Conservation (phyloP, 2,888 invertebrate genomes). For the Cepaea hortensis region DNA sequence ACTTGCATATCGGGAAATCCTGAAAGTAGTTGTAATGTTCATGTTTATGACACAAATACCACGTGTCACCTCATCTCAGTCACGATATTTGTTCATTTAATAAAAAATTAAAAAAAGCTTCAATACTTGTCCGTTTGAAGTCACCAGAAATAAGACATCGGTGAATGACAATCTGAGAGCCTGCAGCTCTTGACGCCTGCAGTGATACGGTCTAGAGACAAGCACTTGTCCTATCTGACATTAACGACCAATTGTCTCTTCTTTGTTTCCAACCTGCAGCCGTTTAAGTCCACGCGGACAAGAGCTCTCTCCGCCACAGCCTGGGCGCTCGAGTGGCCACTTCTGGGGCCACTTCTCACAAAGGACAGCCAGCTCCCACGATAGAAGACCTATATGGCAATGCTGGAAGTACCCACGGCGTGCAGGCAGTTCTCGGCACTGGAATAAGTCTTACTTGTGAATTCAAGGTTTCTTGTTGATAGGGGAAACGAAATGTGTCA, state of each 20-base stretch:
- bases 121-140: background rate
- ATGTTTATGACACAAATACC: too few relatives aligned
- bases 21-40: too few relatives aligned
- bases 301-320: background rate
- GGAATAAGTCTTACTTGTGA: background rate
- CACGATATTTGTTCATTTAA: too few relatives aligned
- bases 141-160: background rate
- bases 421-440: background rate
- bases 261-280: constrained; percentile 19
- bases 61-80: too few relatives aligned
- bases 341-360: background rate
- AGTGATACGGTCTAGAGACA: constrained; percentile 3
- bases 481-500: too few relatives aligned
- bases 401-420: background rate
- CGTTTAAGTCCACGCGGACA: constrained; percentile 21
- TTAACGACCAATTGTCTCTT: constrained; percentile 17
- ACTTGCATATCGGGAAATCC: too few relatives aligned
- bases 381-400: background rate
- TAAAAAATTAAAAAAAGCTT: too few relatives aligned
- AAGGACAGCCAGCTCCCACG: constrained; percentile 11
- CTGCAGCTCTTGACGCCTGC: constrained; percentile 2
- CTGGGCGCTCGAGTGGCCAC: background rate
- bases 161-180: background rate
- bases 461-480: background rate
- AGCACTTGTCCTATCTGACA: background rate